Evolutionary conservation across 2,797 vertebrate species (phyloP).

Genomic region (Argya squamiceps): DNA sequence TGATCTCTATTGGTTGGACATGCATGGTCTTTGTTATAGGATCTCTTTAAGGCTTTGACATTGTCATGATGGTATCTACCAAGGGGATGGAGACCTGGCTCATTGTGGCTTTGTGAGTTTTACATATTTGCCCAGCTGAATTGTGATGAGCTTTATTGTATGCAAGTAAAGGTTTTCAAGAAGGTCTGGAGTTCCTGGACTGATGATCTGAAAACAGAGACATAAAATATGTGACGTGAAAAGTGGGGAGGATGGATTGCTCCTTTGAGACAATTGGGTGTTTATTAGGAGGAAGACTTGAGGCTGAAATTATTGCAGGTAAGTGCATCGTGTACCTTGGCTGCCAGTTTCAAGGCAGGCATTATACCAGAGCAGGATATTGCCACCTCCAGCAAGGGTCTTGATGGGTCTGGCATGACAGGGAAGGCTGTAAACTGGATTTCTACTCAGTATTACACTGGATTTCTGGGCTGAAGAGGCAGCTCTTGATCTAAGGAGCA

Average conservation of each 20-base stretch:
- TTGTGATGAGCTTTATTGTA: background rate
- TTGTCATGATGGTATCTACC: background rate
- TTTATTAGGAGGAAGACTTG: background rate
- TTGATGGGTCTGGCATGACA: background rate
- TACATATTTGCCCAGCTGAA: background rate
- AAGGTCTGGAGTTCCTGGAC: background rate
- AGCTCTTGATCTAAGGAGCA: background rate
- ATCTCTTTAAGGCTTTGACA: background rate
- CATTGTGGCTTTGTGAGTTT: background rate
- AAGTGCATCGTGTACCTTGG: background rate
- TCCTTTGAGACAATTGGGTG: background rate
- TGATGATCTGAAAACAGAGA: background rate
- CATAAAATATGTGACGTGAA: background rate
- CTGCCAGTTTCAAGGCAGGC: background rate
- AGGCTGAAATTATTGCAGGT: background rate
- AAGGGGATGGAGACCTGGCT: background rate
- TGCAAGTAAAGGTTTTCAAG: background rate
- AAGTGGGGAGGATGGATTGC: background rate
- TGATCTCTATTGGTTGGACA: background rate
- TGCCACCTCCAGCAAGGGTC: background rate
- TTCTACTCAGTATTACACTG: background rate
- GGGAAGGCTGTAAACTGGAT: background rate
- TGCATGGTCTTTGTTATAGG: background rate
- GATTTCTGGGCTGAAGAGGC: background rate
- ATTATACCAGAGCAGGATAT: background rate